Base-by-base conservation (phyloP, 2,113 vertebrate species). In the Platysternon megacephalum region DNA sequence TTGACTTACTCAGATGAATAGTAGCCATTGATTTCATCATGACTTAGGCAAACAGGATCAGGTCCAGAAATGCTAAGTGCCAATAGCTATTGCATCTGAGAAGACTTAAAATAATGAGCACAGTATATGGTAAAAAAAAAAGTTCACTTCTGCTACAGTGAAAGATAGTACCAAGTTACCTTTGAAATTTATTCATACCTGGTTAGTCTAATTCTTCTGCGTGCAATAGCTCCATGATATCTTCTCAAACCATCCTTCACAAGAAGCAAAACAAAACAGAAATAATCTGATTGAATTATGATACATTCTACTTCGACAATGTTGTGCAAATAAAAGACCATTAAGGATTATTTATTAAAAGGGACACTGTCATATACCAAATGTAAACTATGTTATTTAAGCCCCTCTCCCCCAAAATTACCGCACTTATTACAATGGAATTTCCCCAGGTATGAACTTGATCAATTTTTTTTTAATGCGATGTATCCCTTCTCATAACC, bases 171-270 rank as follows among this genome's bases (percentile, higher is more conserved):
- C 21, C 24, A 90, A 87, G 21, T 48, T 10, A 68, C 39, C 32
- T 55, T 61, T 28, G 10, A 51, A 65, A n/a, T 24, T 8, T 35
- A 88, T 7, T n/a, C 86, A 82, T 98, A 99, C 98, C 98, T 98
- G 93, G 98, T 96, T 28, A 98, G 97, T 68, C 86, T 94, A 86
- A 98, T 98, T 96, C 97, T 98, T 90, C 95, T 98, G 46, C 97
- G 93, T 44, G 98, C 98, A 87, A 98, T 90, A 11, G 98, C 98
- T 94, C 98, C 98, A 4, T 26, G 35, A 81, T 98, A 98, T n/a
- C 98, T 89, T 81, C 98, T 98, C 79, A 98, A 49, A 80, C 95
- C 96, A 58, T 98, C 98, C 98, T 99, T 93, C 53, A 93, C 2
- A 93, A 90, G 87, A 92, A 96, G 74, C 2, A 87, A 93, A 93